Base-by-base conservation (phyloP, 1,140 invertebrate genomes). In the Dendroctonus valens region DNA sequence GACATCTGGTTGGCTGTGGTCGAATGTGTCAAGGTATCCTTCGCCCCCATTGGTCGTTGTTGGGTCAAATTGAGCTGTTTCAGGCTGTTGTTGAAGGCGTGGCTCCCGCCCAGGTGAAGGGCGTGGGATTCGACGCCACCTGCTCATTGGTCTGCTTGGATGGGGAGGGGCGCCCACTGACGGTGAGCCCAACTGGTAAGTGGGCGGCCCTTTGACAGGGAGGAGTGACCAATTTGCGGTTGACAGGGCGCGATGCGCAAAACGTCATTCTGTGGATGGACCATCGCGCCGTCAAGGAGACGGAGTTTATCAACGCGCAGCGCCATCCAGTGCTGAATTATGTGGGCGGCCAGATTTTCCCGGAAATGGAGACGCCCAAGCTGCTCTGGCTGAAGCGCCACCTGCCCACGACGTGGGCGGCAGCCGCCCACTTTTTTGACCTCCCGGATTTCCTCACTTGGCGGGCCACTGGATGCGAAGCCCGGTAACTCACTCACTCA, bases 201-300 rank as follows among this genome's bases (percentile, higher is more conserved):
- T 51, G 8, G 50, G 11, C 40, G 14, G 46, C 40, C 6, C 49
- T 51, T n/a, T n/a, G n/a, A n/a, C n/a, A n/a, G n/a, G n/a, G n/a
- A n/a, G n/a, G n/a, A n/a, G n/a, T n/a, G n/a, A n/a, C n/a, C n/a
- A n/a, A n/a, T n/a, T n/a, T n/a, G n/a, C 26, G 26, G 26, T 26
- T 65, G 53, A 40, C 68, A 87, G 88, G 84, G 7, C 79, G 84
- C 44, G 75, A 85, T 74, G 81, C 88, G 51, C 89, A 91, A 77
- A 96, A 98, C 79, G 83, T 98, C 37, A 92, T 98, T 41, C 86
- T 98, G 79, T 99, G 96, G 96, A 91, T 98, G 93, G 96, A 99
- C 78, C 96, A 98, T 76, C 81, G 96, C 72, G 96, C 96, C 3
- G 80, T 85, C 14, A 77, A 84, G 50, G 91, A 98, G 82, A 91